These are phyloP conservation scores for Mormoops blainvillei DNA, from an alignment of 2,113 vertebrate species.

Conservation along the genomic window DNA sequence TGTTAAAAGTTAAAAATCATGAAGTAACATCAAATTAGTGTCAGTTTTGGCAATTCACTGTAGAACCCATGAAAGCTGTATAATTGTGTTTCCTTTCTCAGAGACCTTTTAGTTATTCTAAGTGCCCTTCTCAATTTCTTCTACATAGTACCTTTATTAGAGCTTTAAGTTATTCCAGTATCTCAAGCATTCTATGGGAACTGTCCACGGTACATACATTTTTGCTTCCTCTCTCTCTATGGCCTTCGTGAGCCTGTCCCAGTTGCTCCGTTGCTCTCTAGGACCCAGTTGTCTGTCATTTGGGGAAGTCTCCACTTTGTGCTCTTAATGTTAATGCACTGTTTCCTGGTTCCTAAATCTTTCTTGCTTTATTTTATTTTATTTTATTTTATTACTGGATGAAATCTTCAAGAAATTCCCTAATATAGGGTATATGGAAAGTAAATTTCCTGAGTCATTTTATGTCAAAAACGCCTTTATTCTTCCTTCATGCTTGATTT, in stretches of 20 bases:
- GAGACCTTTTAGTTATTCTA: background rate
- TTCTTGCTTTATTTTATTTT: background rate
- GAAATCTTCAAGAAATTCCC: background rate
- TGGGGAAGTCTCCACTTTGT: background rate
- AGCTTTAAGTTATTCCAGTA: background rate
- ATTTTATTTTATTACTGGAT: background rate
- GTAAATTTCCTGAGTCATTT: background rate
- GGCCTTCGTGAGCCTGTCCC: background rate
- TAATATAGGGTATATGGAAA: background rate
- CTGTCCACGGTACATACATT: background rate
- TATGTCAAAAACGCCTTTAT: background rate
- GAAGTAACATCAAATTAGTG: background rate
- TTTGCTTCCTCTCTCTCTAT: background rate
- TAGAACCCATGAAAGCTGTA: background rate
- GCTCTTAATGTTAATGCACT: background rate
- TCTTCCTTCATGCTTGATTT: background rate
- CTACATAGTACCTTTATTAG: background rate
- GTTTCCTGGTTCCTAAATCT: background rate
- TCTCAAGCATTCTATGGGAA: background rate
- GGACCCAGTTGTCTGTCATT: background rate
- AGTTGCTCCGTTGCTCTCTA: background rate
- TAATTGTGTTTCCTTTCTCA: background rate
- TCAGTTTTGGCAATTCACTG: background rate
- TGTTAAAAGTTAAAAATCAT: slow-evolving; percentile 9
- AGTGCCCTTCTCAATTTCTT: background rate